Evolutionary conservation across 2,888 invertebrate species (phyloP).

Genomic region (Saturnia pavonia): DNA sequence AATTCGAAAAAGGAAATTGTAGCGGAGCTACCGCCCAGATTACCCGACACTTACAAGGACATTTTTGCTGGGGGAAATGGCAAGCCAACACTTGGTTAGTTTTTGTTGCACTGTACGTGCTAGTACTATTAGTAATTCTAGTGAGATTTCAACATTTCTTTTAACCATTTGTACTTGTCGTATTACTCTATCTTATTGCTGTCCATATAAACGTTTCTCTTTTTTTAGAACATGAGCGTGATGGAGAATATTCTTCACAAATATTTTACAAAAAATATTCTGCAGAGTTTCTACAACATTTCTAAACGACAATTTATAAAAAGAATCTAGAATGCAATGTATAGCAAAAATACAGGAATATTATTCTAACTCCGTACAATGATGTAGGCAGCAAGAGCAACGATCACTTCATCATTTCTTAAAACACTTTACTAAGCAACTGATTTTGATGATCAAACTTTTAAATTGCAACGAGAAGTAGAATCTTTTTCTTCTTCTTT

Average conservation of each 20-base stretch:
- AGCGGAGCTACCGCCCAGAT: constrained; percentile 11
- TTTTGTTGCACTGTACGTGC: not conserved
- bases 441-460: not conserved
- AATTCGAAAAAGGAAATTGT: constrained; percentile 13
- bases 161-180: not conserved
- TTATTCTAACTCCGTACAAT: not conserved
- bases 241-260: no score
- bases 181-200: not conserved
- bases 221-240: not conserved
- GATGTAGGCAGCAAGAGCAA: not conserved
- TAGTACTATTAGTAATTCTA: not conserved
- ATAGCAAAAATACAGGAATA: not conserved
- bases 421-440: not conserved
- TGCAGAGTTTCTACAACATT: not conserved
- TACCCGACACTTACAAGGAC: constrained; percentile 40
- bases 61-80: constrained; percentile 40
- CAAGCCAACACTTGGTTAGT: constrained; percentile 47
- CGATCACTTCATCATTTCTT: not conserved
- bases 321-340: not conserved
- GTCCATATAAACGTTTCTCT: not conserved
- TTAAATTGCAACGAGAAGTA: not conserved
- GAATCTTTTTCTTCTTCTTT: no score
- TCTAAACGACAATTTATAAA: not conserved
- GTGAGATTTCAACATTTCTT: constrained; percentile 8
- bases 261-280: not conserved